These are phyloP conservation scores for Choloepus didactylus DNA, from an alignment of 2,797 vertebrate species.

Conservation along the genomic window DNA sequence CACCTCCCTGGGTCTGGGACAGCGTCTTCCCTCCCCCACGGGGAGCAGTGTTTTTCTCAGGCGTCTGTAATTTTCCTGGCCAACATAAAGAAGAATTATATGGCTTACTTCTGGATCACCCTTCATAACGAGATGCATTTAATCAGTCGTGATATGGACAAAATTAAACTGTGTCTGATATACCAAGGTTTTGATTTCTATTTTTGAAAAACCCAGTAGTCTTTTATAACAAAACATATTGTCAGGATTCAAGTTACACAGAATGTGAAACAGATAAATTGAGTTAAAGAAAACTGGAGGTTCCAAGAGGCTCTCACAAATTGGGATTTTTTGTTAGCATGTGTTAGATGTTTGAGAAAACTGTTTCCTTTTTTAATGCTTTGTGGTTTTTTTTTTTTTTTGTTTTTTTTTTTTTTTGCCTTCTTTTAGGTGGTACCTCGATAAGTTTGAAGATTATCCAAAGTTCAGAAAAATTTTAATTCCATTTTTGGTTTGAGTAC, in stretches of 20 bases:
- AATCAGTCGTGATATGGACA: neutral
- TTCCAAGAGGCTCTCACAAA: too few species aligned
- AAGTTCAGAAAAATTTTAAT: slow-evolving; percentile 94
- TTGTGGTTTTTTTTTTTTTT: too few species aligned
- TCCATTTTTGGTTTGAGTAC: slow-evolving; percentile 92
- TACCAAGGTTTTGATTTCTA: neutral
- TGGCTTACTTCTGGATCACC: neutral
- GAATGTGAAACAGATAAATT: too few species aligned
- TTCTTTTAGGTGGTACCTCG: slow-evolving; percentile 94
- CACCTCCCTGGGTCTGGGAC: neutral
- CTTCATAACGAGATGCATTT: neutral
- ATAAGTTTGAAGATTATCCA: slow-evolving; percentile 97
- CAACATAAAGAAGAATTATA: too few species aligned
- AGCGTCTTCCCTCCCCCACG: too few species aligned
- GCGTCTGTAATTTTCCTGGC: neutral
- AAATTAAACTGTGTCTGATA: neutral
- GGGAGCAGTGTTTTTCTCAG: neutral
- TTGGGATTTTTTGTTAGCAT: neutral
- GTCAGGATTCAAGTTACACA: neutral
- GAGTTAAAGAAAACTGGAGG: too few species aligned
- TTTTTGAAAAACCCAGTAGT: neutral
- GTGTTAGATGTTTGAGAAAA: neutral
- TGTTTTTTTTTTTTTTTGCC: slow-evolving; percentile 14
- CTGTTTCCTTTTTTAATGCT: neutral
- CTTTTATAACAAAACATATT: neutral